These are phyloP conservation scores for Cryptotis parvus DNA, from an alignment of 2,113 vertebrate species.

Conservation along the genomic window DNA sequence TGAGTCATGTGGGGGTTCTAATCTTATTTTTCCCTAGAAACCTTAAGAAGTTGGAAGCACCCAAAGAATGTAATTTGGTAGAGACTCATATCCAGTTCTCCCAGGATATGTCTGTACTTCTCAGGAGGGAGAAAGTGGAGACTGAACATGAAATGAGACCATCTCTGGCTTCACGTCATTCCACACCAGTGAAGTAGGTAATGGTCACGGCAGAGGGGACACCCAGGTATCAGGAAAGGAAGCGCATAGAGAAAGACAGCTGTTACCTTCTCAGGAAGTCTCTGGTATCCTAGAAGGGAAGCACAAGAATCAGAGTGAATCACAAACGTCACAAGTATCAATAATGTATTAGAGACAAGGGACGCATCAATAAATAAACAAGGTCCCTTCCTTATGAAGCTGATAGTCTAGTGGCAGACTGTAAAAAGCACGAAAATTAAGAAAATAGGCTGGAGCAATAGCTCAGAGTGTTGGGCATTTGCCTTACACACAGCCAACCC, in stretches of 20 bases:
- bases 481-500: too few relatives aligned
- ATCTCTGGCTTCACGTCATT: not conserved
- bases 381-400: not conserved
- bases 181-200: not conserved
- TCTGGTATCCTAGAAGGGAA: constrained; percentile 71
- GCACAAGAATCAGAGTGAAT: constrained; percentile 7
- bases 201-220: too few relatives aligned
- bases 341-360: not conserved
- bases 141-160: rapidly evolving
- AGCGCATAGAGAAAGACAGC: not conserved
- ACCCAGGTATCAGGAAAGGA: not conserved
- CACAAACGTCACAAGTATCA: not conserved
- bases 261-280: constrained; percentile 77
- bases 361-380: not conserved
- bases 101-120: not conserved
- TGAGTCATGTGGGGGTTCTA: too few relatives aligned
- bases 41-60: not conserved
- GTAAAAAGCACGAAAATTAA: not conserved
- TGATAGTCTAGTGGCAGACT: not conserved
- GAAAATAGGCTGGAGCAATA: too few relatives aligned
- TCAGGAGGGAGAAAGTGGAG: not conserved
- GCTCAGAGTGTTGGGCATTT: too few relatives aligned
- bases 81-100: not conserved
- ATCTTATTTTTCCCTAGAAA: not conserved
- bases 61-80: not conserved